Conservation (phyloP, 1,140 invertebrate species). For the Drosophila sulfurigaster region DNA sequence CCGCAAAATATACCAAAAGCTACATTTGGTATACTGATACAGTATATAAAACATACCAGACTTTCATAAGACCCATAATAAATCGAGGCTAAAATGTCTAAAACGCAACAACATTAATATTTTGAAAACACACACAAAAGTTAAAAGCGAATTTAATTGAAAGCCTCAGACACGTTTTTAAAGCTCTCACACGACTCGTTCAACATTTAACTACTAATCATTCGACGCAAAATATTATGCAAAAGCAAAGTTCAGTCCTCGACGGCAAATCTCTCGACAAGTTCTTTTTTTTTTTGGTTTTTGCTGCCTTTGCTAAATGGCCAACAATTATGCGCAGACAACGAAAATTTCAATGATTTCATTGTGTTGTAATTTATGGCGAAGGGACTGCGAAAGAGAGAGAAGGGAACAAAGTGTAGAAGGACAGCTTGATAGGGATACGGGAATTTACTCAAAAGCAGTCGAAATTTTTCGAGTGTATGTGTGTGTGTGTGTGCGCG, state of each 20-base stretch:
- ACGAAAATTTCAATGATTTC: constrained; percentile 68
- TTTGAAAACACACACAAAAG: not conserved
- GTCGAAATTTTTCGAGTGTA: no score
- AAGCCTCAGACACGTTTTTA: not conserved
- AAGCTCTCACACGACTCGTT: not conserved
- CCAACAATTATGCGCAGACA: constrained; percentile 73
- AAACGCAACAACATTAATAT: not conserved
- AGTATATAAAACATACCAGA: no score
- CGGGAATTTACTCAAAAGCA: constrained; percentile 6
- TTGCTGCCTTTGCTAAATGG: constrained; percentile 53
- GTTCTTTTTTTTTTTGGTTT: not conserved
- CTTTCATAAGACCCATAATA: no score
- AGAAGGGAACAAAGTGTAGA: not conserved
- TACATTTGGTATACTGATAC: no score
- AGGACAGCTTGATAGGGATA: constrained; percentile 24
- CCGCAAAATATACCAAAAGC: no score
- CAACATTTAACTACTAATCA: not conserved
- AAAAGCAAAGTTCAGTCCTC: constrained; percentile 4
- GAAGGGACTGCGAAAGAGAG: not conserved
- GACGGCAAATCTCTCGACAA: constrained; percentile 1
- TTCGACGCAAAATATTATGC: constrained; percentile 1
- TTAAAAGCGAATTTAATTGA: not conserved
- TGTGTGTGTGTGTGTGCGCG: constrained; percentile 3
- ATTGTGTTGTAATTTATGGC: constrained; percentile 66
- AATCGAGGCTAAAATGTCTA: no score